Percentiles rank a stretch among this genome's conserved stretches.
Conservation (phyloP, 2,113 vertebrate genomes). For the Corapipo altera region DNA sequence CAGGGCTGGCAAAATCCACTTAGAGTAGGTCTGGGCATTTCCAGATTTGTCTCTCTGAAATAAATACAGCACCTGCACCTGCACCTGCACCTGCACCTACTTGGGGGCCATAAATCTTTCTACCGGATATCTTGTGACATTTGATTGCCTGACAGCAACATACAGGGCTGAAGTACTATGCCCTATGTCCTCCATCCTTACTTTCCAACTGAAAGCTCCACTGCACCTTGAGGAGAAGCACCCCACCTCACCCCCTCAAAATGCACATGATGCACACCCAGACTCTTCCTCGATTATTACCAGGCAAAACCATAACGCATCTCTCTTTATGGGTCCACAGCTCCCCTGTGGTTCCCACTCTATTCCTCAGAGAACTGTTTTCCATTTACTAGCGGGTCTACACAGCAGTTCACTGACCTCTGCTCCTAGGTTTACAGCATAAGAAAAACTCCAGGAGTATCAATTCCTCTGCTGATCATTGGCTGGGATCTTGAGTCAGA, state of each 20-base stretch:
- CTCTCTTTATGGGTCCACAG: neutral
- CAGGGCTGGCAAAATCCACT: neutral
- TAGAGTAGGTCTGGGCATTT: neutral
- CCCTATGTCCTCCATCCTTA: neutral
- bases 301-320: neutral
- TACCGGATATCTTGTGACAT: neutral
- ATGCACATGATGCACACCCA: neutral
- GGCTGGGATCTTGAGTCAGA: neutral
- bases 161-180: neutral
- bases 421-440: neutral
- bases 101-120: neutral
- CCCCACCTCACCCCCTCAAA: neutral
- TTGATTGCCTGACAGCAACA: neutral
- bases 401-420: neutral
- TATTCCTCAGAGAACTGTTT: neutral
- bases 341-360: neutral
- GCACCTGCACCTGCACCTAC: neutral
- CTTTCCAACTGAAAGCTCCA: neutral
- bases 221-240: neutral
- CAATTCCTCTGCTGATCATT: neutral
- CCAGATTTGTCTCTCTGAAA: neutral
- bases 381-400: neutral
- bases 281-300: neutral
- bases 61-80: neutral
- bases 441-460: neutral